Percentiles rank a stretch among this genome's conserved stretches.
These are phyloP conservation scores for Serinus canaria DNA, from an alignment of 2,113 vertebrate genomes.

Conservation along the genomic window DNA sequence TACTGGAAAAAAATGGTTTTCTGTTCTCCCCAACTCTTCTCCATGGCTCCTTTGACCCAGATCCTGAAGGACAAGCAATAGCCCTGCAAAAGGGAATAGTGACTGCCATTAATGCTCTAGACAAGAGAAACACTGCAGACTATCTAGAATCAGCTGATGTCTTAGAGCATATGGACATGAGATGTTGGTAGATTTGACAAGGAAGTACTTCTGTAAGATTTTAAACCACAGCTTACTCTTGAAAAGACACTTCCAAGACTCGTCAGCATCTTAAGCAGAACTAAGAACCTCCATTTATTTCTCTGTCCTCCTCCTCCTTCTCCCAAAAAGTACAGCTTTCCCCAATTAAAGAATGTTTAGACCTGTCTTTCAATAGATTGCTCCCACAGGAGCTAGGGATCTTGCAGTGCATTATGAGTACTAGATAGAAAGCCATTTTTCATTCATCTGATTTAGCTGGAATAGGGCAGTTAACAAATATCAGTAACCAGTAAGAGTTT, in stretches of 20 bases:
- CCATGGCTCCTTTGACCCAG: not conserved
- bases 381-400: not conserved
- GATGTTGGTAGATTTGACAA: not conserved
- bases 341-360: not conserved
- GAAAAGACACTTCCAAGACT: not conserved
- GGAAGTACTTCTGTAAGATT: not conserved
- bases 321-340: not conserved
- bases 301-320: not conserved
- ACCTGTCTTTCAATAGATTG: not conserved
- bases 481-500: not conserved
- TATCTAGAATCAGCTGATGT: not conserved
- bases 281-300: not conserved
- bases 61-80: not conserved
- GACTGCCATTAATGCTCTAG: not conserved
- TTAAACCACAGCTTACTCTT: not conserved
- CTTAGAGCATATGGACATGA: not conserved
- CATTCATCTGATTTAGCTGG: not conserved
- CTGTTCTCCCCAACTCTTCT: not conserved
- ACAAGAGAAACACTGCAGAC: not conserved
- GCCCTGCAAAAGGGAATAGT: not conserved
- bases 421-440: not conserved
- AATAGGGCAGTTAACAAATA: not conserved
- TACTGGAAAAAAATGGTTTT: not conserved
- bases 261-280: not conserved
- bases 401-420: not conserved